A percentile compares a stretch with the other conserved stretches of the same genome.
Evolutionary conservation across 2,888 invertebrate genomes (phyloP).

Genomic region (Zeuzera pyrina): DNA sequence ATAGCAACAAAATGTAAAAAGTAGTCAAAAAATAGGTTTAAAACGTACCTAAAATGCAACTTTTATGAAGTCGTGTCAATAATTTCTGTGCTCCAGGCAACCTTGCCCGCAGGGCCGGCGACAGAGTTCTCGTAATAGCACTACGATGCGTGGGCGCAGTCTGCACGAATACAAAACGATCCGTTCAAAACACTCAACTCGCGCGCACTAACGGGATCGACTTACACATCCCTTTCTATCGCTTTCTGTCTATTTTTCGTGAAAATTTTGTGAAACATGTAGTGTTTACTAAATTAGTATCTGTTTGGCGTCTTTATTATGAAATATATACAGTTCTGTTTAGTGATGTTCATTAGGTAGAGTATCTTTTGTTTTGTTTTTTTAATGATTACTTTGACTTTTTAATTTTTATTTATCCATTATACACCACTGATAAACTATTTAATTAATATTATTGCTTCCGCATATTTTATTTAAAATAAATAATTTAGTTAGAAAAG

Average conservation of each 20-base stretch:
- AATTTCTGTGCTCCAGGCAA: conserved; percentile 46
- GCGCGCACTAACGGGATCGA: conserved; percentile 39
- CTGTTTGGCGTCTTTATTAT: too few species aligned
- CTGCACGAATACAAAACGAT: conserved; percentile 51
- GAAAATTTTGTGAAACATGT: conserved; percentile 4
- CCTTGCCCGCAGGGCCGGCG: conserved; percentile 60
- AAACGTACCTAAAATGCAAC: too few species aligned
- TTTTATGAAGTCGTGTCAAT: too few species aligned
- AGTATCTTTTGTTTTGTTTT: too few species aligned
- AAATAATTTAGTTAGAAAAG: too few species aligned
- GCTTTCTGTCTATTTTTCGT: conserved; percentile 2
- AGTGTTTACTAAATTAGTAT: conserved; percentile 4
- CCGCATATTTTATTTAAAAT: too few species aligned
- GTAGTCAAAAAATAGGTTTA: too few species aligned
- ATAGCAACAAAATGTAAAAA: too few species aligned
- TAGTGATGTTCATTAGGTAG: conserved; percentile 48
- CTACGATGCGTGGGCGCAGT: conserved; percentile 53
- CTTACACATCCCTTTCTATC: conserved; percentile 39
- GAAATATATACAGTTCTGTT: conserved; percentile 56
- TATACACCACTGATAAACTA: too few species aligned
- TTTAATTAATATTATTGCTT: too few species aligned
- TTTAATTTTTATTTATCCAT: too few species aligned
- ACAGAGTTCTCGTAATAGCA: conserved; percentile 59
- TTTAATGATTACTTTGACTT: too few species aligned
- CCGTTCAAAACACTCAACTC: conserved; percentile 55